Evolutionary conservation across 2,888 invertebrate species (phyloP).

Genomic region (Callyntrura guangdongensis): DNA sequence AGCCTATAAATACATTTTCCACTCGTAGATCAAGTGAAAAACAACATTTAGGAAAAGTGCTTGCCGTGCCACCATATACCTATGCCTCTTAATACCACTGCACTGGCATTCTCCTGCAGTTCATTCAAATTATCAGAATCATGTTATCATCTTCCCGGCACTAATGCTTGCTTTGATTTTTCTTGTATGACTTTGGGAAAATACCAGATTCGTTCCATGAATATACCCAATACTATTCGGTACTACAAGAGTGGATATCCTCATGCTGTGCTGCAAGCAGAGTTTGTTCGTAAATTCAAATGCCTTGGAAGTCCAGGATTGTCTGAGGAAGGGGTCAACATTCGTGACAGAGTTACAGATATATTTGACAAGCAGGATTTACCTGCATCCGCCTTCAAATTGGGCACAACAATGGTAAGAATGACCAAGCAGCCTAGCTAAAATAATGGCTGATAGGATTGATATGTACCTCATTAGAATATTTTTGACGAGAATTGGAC

Average conservation of each 20-base stretch:
- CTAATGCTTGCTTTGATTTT: constrained; percentile 14
- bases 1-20: no score
- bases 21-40: no score
- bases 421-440: not conserved
- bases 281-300: constrained; percentile 84
- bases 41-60: constrained; percentile 49
- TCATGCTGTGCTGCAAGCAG: constrained; percentile 80
- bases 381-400: constrained; percentile 80
- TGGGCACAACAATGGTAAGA: constrained; percentile 83
- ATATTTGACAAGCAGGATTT: constrained; percentile 84
- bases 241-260: constrained; percentile 84
- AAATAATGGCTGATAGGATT: constrained; percentile 25
- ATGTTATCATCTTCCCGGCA: not conserved
- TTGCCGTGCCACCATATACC: not conserved
- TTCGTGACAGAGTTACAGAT: constrained; percentile 83
- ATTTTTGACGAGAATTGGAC: not conserved
- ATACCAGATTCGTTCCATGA: constrained; percentile 83
- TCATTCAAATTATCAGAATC: constrained; percentile 18
- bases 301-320: constrained; percentile 83
- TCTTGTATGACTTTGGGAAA: constrained; percentile 14
- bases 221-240: constrained; percentile 82
- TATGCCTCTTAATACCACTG: not conserved
- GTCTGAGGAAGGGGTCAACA: constrained; percentile 81
- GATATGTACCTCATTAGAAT: constrained; percentile 52
- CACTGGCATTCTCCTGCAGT: not conserved